phyloP scores from a whole-genome alignment of 2,797 vertebrate species.

The Setipinna tenuifilis region DNA sequence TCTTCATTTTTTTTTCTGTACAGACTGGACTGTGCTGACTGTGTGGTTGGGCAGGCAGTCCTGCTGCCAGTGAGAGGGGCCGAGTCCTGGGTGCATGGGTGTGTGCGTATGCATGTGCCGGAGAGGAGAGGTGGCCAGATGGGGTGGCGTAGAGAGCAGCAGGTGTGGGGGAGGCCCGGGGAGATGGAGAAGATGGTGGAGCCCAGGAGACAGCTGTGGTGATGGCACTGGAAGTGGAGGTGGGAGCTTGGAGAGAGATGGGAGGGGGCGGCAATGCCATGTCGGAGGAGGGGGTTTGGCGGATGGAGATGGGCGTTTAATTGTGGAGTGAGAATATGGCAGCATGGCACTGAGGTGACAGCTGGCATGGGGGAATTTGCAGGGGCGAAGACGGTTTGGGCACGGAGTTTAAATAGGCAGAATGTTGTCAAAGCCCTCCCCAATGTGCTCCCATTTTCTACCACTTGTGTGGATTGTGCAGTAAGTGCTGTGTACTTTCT shows the following conservation, averaged over 20 bases:
- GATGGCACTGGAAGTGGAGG: too few species aligned
- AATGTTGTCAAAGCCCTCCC: too few species aligned
- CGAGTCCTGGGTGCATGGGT: too few species aligned
- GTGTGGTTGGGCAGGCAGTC: not conserved
- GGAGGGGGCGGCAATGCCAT: not conserved
- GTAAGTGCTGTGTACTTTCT: too few species aligned
- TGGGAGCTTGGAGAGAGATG: not conserved
- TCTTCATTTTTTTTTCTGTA: too few species aligned
- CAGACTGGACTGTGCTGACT: too few species aligned
- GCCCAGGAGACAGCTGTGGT: too few species aligned
- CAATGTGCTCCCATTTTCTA: too few species aligned
- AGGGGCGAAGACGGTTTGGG: not conserved
- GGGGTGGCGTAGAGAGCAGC: not conserved
- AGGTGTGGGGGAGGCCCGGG: not conserved
- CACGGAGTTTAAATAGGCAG: not conserved
- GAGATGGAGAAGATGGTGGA: not conserved
- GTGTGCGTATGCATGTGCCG: not conserved
- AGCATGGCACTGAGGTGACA: not conserved
- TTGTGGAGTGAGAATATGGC: constrained; percentile 8
- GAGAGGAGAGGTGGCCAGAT: not conserved
- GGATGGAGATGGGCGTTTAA: not conserved
- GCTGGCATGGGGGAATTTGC: not conserved
- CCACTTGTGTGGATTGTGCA: too few species aligned
- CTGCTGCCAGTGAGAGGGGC: not conserved
- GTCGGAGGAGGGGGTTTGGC: not conserved